Evolutionary conservation across 2,888 invertebrate genomes (phyloP).

Genomic region (Chloroclysta siterata): DNA sequence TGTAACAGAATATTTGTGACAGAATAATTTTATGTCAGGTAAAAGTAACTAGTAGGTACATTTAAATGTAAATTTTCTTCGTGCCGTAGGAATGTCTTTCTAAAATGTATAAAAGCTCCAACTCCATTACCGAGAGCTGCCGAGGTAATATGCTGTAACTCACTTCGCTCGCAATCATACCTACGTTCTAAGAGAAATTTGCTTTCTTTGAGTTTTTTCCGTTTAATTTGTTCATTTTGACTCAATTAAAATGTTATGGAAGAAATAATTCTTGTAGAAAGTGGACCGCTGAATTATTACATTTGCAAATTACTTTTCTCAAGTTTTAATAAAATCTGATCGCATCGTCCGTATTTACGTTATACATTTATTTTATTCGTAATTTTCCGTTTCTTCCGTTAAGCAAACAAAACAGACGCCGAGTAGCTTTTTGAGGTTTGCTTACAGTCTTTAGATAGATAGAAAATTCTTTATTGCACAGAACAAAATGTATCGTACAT

Average conservation of each 20-base stretch:
- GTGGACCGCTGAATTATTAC: constrained; percentile 16
- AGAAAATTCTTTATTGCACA: no score
- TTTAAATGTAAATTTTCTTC: constrained; percentile 32
- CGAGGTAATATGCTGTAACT: constrained; percentile 50
- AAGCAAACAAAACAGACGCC: no score
- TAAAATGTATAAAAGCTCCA: constrained; percentile 45
- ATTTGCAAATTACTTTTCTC: constrained; percentile 24
- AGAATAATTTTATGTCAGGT: constrained; percentile 19
- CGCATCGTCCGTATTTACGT: constrained; percentile 12
- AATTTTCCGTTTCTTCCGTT: constrained; percentile 13
- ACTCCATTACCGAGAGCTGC: constrained; percentile 48
- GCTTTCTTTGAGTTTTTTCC: constrained; percentile 37
- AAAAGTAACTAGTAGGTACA: constrained; percentile 18
- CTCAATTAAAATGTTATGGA: constrained; percentile 39
- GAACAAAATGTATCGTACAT: no score
- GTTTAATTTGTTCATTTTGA: constrained; percentile 40
- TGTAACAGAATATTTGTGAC: constrained; percentile 23
- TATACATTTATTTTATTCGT: background rate
- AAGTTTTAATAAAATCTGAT: constrained; percentile 12
- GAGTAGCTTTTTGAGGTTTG: no score
- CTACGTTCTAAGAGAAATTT: constrained; percentile 43
- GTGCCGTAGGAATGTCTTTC: constrained; percentile 33
- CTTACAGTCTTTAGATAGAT: no score
- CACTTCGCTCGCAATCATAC: constrained; percentile 45
- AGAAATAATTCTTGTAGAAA: constrained; percentile 22